Conservation (phyloP, 2,888 invertebrate species). For the Schizaphis graminum region DNA sequence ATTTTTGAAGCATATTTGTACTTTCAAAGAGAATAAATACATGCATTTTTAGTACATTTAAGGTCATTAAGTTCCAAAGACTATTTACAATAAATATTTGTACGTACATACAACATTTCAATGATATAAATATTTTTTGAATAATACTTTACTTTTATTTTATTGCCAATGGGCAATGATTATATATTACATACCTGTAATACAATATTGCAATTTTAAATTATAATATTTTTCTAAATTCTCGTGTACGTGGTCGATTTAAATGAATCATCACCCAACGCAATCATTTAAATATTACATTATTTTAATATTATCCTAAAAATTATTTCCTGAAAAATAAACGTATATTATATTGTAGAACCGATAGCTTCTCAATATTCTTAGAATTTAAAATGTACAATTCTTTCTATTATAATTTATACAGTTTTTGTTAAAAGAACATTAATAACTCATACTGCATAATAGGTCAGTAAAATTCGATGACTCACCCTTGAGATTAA, state of each 20-base stretch:
- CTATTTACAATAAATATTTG: background rate
- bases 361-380: background rate
- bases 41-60: too few species aligned
- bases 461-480: constrained; percentile 6
- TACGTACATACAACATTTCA: background rate
- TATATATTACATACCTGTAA: background rate
- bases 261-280: background rate
- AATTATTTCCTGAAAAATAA: background rate
- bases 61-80: too few species aligned
- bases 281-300: background rate
- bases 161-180: background rate
- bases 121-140: background rate
- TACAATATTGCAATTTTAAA: background rate
- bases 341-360: too few species aligned
- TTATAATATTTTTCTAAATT: background rate
- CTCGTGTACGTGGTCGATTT: background rate
- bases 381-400: background rate
- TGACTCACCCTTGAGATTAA: constrained; percentile 39
- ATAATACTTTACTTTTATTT: background rate
- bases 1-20: too few species aligned
- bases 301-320: background rate
- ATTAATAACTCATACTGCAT: constrained; percentile 12
- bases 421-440: constrained; percentile 1
- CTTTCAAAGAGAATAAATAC: too few species aligned
- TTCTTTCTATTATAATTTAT: background rate